These are phyloP conservation scores for Hypotaenidia okinawae DNA, from an alignment of 2,797 vertebrate species.

Conservation along the genomic window DNA sequence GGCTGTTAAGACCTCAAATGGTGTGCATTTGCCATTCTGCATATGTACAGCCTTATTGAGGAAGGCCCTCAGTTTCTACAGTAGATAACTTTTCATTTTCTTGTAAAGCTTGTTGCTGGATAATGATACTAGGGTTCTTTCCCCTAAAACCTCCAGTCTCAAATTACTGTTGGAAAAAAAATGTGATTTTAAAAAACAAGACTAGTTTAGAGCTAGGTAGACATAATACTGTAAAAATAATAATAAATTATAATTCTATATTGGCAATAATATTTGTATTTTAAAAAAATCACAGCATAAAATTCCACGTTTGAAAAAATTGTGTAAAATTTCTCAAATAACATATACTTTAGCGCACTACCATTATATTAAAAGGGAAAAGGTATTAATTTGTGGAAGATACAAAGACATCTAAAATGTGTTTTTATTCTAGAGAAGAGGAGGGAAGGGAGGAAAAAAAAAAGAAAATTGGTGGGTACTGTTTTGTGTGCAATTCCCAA, in stretches of 20 bases:
- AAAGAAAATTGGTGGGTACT: slow-evolving; percentile 35
- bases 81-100: not conserved
- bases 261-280: not conserved
- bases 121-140: not conserved
- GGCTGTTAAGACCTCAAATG: not conserved
- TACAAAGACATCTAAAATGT: not conserved
- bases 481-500: slow-evolving; percentile 64
- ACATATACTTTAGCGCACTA: not conserved
- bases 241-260: not conserved
- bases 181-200: not conserved
- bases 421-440: not conserved
- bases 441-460: no score
- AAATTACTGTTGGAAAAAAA: slow-evolving; percentile 5
- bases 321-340: not conserved
- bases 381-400: slow-evolving; percentile 1
- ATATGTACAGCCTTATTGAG: not conserved
- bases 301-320: not conserved
- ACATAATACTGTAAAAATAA: not conserved
- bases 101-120: not conserved
- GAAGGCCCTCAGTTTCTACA: slow-evolving; percentile 27
- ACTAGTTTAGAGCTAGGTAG: not conserved
- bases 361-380: not conserved
- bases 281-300: not conserved
- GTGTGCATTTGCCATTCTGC: not conserved
- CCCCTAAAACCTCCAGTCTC: not conserved